Base-by-base conservation (phyloP, 2,113 vertebrate species). In the Chloroceryle aenea region DNA sequence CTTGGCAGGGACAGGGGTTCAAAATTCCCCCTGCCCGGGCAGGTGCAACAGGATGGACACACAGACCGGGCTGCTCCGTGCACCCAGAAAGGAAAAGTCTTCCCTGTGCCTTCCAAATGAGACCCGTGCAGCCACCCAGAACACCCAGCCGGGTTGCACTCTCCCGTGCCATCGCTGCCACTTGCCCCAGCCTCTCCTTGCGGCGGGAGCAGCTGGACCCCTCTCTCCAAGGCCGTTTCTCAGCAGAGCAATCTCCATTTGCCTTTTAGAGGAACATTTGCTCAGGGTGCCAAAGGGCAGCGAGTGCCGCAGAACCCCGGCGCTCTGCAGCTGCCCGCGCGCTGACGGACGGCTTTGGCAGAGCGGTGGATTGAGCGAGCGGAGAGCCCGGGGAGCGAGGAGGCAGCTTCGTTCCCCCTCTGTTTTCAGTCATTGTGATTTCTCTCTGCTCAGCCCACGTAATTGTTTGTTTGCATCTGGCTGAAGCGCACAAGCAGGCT, bases 311-410 rank as follows among this genome's bases (percentile, higher is more conserved):
- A 45, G 4, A 38, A 13, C 63, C 66, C 50, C 85, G 78, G 61
- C 3, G 10, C 19, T 2, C 25, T 1, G 12, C 25, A 4, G 13
- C 55, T 76, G 67, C 25, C 64, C 2, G 8, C 1, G 42, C 10
- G 42, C 64, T 36, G 56, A 53, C 4, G 25, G 59, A 23, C 12
- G 4, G 74, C 45, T 12, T 26, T 52, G 86, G 86, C 83, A 40
- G 3, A 23, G 47, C 2, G 0, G 9, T 5, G 34, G 59, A 12
- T n/a, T 61, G 8, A 82, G 66, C 29, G 9, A 45, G 48, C 0
- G 3, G 40, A 66, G 78, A 61, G 61, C 47, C 36, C 9, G 8
- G 45, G 71, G 47, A 79, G 14, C 2, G 6, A 76, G 74, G 67
- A 25, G 34, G 38, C 72, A 83, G 63, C 59, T 80, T 47, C 15